Percentiles rank a stretch among this genome's conserved stretches.
Evolutionary conservation across 2,113 vertebrate genomes (phyloP).

Genomic region (Hippocampus mohnikei): DNA sequence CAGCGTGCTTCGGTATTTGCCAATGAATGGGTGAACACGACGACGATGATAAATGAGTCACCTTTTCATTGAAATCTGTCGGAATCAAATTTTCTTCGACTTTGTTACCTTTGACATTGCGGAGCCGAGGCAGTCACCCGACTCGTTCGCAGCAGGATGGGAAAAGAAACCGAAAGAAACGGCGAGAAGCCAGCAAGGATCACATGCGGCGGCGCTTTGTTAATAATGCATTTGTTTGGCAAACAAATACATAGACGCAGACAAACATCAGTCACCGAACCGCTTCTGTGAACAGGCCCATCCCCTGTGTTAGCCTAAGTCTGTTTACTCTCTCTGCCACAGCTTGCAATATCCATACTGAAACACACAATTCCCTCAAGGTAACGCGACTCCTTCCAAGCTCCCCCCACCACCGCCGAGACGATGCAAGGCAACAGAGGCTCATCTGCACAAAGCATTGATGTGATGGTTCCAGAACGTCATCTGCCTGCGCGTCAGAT

Average conservation of each 20-base stretch:
- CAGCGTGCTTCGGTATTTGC: background rate
- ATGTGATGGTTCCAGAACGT: conserved; percentile 60
- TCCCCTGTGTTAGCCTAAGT: conserved; percentile 56
- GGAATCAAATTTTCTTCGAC: conserved; percentile 6
- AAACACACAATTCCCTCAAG: conserved; percentile 68
- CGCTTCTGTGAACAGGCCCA: conserved; percentile 54
- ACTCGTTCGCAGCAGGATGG: conserved; percentile 60
- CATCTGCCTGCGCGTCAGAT: conserved; percentile 61
- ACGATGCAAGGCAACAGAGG: conserved; percentile 36
- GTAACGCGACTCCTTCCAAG: conserved; percentile 51
- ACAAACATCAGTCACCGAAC: conserved; percentile 69
- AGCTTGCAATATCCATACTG: conserved; percentile 68
- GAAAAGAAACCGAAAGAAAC: conserved; percentile 33
- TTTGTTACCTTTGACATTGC: background rate
- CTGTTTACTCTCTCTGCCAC: conserved; percentile 70
- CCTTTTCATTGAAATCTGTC: conserved; percentile 3
- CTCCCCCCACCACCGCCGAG: conserved; percentile 26
- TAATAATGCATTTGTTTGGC: conserved; percentile 73
- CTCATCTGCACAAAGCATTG: conserved; percentile 55
- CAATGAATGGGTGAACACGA: background rate
- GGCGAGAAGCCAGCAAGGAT: conserved; percentile 40
- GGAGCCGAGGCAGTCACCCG: conserved; percentile 24
- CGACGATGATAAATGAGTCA: background rate
- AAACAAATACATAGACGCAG: conserved; percentile 68
- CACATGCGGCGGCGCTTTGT: conserved; percentile 60